These are phyloP conservation scores for Heteractis magnifica DNA, from an alignment of 92 coral and sea anemone genomes.

Conservation along the genomic window DNA sequence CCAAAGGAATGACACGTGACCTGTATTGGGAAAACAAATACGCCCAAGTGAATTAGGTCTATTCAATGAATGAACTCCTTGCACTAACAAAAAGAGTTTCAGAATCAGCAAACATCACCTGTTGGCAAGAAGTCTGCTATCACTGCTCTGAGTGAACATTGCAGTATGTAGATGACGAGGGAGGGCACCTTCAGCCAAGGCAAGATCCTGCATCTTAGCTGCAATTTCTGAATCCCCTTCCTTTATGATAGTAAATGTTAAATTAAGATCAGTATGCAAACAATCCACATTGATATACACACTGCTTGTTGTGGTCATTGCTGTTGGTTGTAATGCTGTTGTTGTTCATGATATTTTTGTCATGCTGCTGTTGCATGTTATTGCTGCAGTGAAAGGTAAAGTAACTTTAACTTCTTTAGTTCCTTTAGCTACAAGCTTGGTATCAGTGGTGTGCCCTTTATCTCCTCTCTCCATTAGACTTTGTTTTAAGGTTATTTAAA, in stretches of 20 bases:
- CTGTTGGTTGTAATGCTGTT: neutral
- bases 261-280: neutral
- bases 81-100: constrained; percentile 32
- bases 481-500: too few species aligned
- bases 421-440: too few species aligned
- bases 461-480: too few species aligned
- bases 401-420: too few species aligned
- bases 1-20: too few species aligned
- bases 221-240: constrained; percentile 97
- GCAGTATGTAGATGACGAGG: constrained; percentile 98
- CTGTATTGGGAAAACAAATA: too few species aligned
- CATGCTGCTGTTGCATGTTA: too few species aligned
- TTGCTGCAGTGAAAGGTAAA: too few species aligned
- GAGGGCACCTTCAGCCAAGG: constrained; percentile 96
- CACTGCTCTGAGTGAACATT: constrained; percentile 91
- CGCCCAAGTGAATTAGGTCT: too few species aligned
- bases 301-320: neutral
- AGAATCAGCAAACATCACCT: constrained; percentile 61
- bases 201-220: constrained; percentile 95
- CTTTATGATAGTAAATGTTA: constrained; percentile 27
- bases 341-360: neutral
- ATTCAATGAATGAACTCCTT: neutral
- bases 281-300: neutral
- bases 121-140: constrained; percentile 82
- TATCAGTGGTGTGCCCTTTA: too few species aligned